Conservation (phyloP, 2,113 vertebrate species). For the Psettodes erumei region DNA sequence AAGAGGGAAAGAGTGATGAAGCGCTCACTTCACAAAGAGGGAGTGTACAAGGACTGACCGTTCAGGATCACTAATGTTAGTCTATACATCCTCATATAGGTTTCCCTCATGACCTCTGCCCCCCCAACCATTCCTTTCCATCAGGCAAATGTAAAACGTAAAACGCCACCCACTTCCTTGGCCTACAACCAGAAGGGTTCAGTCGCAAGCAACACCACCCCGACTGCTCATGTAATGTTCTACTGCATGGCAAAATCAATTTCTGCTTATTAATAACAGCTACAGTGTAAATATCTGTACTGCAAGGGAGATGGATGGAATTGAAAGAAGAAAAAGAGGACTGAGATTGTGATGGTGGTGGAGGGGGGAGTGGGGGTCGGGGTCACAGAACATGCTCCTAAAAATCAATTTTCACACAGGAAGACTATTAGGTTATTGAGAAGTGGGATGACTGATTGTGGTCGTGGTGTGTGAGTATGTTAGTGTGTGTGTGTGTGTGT, state of each 20-base stretch:
- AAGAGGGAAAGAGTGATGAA: conserved; percentile 61
- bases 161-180: conserved; percentile 3
- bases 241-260: conserved; percentile 87
- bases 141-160: conserved; percentile 39
- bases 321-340: conserved; percentile 51
- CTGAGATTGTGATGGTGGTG: conserved; percentile 55
- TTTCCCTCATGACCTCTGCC: conserved; percentile 62
- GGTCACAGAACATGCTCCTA: conserved; percentile 78
- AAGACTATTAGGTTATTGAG: conserved; percentile 91
- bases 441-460: conserved; percentile 82
- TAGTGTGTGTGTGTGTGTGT: conserved; percentile 10
- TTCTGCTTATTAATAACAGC: conserved; percentile 88
- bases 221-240: conserved; percentile 76
- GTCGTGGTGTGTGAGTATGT: background rate
- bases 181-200: conserved; percentile 20
- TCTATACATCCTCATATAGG: conserved; percentile 75
- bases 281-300: conserved; percentile 88
- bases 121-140: conserved; percentile 47
- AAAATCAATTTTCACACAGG: conserved; percentile 98
- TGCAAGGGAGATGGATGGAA: conserved; percentile 66
- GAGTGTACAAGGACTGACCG: conserved; percentile 59
- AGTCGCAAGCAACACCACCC: conserved; percentile 25
- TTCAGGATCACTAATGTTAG: conserved; percentile 72
- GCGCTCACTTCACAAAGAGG: conserved; percentile 58
- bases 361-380: conserved; percentile 21